Base-by-base conservation (phyloP, 2,888 invertebrate species). In the Orthosia incerta region DNA sequence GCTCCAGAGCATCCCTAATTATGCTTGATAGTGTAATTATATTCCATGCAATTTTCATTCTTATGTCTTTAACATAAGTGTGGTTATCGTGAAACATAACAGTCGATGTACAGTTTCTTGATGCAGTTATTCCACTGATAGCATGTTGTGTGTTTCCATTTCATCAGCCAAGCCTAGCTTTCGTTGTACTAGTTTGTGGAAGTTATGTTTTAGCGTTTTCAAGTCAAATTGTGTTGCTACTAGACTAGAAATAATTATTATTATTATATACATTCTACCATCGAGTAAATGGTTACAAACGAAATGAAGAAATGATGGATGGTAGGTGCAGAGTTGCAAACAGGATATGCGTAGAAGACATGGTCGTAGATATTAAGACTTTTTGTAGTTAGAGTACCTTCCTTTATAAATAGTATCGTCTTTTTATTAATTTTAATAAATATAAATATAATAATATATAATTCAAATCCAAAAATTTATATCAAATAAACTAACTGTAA, bases 51-150 rank as follows among this genome's bases (percentile, higher is more conserved):
- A 76, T 79, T 79, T 76, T 71, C 31, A 59, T n/a, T 69, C 73
- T 55, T 76, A 64, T 31, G 1, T 1, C 4, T 45, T 9, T 23
- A 2, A 0, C 0, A 53, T 64, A 71, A 66, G 65, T 53, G 61
- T 31, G 62, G n/a, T 59, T 68, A 62, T 69, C 50, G 70, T 20
- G 16, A 70, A 61, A 53, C 11, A 9, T 45, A 69, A 55, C 61
- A 68, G 59, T 68, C 53, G 50, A 71, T 79, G 75, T 73, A 82
- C 82, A 56, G 82, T 74, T 82, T 67, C 74, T 66, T 74, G 16
- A 63, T 82, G 76, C 76, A 80, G 76, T 83, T 82, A 82, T 76
- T 71, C 67, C n/a, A 57, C 66, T 62, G 60, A 73, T 75, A 66
- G 62, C 60, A 71, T 62, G 61, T 60, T 75, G 26, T 57, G 46